Conservation (phyloP, 2,113 vertebrate genomes). For the Halichoeres trimaculatus region DNA sequence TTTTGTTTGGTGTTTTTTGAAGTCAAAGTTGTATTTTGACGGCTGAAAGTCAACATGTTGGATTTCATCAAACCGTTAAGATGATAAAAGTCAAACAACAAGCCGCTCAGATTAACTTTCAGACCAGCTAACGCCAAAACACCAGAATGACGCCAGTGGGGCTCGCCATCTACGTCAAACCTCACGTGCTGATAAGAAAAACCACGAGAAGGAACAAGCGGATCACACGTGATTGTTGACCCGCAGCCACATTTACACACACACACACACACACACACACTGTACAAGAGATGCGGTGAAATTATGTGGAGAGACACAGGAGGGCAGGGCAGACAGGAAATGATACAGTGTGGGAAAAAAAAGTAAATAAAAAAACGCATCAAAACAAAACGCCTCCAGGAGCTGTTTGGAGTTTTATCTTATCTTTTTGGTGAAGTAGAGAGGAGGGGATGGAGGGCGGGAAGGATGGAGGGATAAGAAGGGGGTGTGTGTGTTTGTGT, state of each 20-base stretch:
- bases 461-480: background rate
- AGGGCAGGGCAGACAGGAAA: background rate
- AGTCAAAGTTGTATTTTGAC: too few relatives aligned
- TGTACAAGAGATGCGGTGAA: background rate
- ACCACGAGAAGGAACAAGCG: background rate
- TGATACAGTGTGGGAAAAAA: background rate
- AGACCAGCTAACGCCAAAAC: too few relatives aligned
- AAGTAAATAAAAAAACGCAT: too few relatives aligned
- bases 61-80: too few relatives aligned
- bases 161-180: conserved; percentile 11
- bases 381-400: conserved; percentile 19
- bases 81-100: too few relatives aligned
- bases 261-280: background rate
- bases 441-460: background rate
- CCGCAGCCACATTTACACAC: background rate
- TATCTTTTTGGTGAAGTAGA: background rate
- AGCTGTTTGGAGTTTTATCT: conserved; percentile 13
- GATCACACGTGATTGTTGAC: conserved; percentile 31
- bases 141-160: too few relatives aligned
- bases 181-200: background rate
- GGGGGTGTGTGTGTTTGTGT: background rate
- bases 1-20: too few relatives aligned
- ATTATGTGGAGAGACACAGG: background rate
- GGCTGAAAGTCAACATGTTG: too few relatives aligned
- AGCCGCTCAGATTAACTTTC: too few relatives aligned